Evolutionary conservation across 2,888 invertebrate genomes (phyloP), one percentile per base, ranked within the genome.

Genomic region (Drosophila robusta): DNA sequence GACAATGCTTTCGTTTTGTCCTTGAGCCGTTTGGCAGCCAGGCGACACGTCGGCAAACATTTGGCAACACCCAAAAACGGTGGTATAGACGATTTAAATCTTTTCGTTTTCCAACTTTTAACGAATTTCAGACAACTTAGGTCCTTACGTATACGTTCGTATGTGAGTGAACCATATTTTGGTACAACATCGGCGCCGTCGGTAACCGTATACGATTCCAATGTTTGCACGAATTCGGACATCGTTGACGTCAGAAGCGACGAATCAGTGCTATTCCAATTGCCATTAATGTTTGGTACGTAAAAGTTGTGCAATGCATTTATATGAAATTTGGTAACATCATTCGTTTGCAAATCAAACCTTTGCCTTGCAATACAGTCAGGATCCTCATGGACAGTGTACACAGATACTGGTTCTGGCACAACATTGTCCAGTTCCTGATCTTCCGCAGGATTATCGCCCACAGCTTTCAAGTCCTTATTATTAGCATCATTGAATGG

Each of bases 221-320:
- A n/a, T 5, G 39, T 24, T 12, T 57, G 22, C 4, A 70, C n/a
- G n/a, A 67, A 39, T 5, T 65, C 57, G 5, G 41, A 47, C 34
- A 64, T 8, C 11, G 26, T 45, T 7, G 60, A 42, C 24, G 54
- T 39, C 9, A 55, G n/a, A 3, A 18, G n/a, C 16, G 92, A 36
- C 4, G 63, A 56, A 46, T 80, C 68, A 26, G 92, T 90, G 92
- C 73, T 76, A 75, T 90, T 18, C 92, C 93, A 93, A 66, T 94
- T 94, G 74, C 94, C 95, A 90, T 95, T 95, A 50, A 95, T 92
- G 68, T 94, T 94, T 51, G 94, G 93, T 75, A 94, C 91, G 70
- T 90, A 92, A 41, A 91, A 92, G 89, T 94, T 92, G 90, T 94
- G 94, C 60, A 94, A 91, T 60, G 93, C 93, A 67, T 93, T 92